These are phyloP conservation scores for Halcyon chelicuti DNA, from an alignment of 2,797 vertebrate genomes.

Conservation along the genomic window DNA sequence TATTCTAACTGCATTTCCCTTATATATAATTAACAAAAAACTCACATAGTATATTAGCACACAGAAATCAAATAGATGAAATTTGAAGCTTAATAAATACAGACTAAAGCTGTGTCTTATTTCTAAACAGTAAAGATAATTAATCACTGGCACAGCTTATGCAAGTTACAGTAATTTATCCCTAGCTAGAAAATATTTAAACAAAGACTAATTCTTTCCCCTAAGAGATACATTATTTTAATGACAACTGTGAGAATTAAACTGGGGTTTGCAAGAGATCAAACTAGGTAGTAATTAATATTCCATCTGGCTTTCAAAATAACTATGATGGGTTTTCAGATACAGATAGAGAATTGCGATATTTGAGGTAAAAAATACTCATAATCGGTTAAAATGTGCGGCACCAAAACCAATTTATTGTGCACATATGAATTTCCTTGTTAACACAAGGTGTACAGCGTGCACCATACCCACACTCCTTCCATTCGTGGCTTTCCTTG, in stretches of 20 bases:
- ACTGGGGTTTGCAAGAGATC: not conserved
- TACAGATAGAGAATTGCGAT: not conserved
- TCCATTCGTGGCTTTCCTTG: not conserved
- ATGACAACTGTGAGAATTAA: not conserved
- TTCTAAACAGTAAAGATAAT: not conserved
- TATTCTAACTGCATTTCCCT: not conserved
- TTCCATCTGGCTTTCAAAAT: not conserved
- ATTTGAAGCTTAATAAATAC: not conserved
- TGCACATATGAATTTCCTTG: not conserved
- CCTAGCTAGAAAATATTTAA: not conserved
- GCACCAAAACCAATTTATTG: not conserved
- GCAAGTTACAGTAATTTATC: not conserved
- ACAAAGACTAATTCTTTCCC: not conserved
- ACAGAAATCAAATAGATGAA: not conserved
- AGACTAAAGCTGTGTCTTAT: not conserved
- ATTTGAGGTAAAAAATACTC: not conserved
- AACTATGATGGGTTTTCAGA: not conserved
- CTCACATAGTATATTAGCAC: not conserved
- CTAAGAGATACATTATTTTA: not conserved
- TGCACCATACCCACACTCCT: fast-evolving
- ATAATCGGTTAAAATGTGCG: not conserved
- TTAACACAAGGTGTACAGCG: not conserved
- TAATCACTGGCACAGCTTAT: not conserved
- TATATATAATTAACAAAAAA: not conserved
- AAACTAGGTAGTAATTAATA: not conserved